These are phyloP conservation scores for Megaceryle torquata DNA, from an alignment of 2,113 vertebrate genomes.

Conservation along the genomic window DNA sequence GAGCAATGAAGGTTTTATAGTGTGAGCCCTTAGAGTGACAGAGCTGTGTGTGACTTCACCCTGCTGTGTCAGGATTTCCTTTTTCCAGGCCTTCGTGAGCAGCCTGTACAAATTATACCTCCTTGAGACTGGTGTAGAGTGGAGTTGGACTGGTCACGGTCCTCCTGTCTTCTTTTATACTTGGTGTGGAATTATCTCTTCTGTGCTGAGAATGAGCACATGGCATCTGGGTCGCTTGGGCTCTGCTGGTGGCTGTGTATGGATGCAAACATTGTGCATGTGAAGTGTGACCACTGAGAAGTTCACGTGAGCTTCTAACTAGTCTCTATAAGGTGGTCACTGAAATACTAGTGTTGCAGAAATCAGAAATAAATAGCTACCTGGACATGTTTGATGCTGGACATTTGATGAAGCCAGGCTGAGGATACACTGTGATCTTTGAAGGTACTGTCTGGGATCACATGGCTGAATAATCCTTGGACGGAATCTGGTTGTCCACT, in stretches of 20 bases:
- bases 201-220: not conserved
- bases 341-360: not conserved
- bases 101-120: not conserved
- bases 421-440: accelerated
- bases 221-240: not conserved
- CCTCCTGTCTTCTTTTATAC: not conserved
- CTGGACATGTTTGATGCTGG: not conserved
- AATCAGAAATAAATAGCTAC: not conserved
- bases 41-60: constrained; percentile 8
- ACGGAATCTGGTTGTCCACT: not conserved
- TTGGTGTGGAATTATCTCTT: not conserved
- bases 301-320: not conserved
- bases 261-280: accelerated
- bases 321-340: not conserved
- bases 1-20: constrained; percentile 59
- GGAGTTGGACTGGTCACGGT: not conserved
- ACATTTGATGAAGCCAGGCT: not conserved
- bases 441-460: not conserved
- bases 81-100: not conserved
- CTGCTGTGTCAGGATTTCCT: not conserved
- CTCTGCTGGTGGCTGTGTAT: not conserved
- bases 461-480: not conserved
- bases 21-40: constrained; percentile 37
- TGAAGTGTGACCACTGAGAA: too few relatives aligned
- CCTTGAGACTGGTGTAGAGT: not conserved